Evolutionary conservation across 2,113 vertebrate genomes (phyloP).

Genomic region (Upupa epops): DNA sequence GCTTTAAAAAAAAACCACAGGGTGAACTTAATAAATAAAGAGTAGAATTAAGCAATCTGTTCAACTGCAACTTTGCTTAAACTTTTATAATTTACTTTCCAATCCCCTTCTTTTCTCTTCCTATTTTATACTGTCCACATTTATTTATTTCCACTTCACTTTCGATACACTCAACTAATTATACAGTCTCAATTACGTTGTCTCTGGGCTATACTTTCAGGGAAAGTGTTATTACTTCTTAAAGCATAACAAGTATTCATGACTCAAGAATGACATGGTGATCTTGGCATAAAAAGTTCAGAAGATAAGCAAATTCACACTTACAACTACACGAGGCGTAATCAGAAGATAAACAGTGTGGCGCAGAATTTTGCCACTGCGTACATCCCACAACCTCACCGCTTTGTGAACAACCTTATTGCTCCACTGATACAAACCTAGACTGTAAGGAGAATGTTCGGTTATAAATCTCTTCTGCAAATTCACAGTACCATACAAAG

Average conservation of each 20-base stretch:
- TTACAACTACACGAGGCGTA: slow-evolving; percentile 92
- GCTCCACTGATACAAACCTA: slow-evolving; percentile 97
- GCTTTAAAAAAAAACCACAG: not conserved
- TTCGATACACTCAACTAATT: not conserved
- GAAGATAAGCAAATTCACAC: slow-evolving; percentile 34
- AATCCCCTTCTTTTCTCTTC: not conserved
- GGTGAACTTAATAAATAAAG: not conserved
- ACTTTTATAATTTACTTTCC: not conserved
- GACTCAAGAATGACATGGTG: not conserved
- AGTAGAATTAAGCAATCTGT: not conserved
- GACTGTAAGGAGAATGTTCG: slow-evolving; percentile 73
- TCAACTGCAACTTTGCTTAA: not conserved
- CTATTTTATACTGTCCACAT: not conserved
- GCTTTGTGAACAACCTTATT: slow-evolving; percentile 84
- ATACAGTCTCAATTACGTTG: rapidly evolving
- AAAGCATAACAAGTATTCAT: not conserved
- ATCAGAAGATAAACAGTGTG: slow-evolving; percentile 89
- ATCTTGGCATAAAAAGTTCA: not conserved
- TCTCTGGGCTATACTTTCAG: not conserved
- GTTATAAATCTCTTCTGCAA: not conserved
- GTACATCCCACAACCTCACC: slow-evolving; percentile 86
- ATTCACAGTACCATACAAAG: not conserved
- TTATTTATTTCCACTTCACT: not conserved
- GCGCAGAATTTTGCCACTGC: slow-evolving; percentile 81
- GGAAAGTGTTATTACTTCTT: not conserved